Conservation (phyloP, 2,797 vertebrate genomes). For the Esox masquinongy region DNA sequence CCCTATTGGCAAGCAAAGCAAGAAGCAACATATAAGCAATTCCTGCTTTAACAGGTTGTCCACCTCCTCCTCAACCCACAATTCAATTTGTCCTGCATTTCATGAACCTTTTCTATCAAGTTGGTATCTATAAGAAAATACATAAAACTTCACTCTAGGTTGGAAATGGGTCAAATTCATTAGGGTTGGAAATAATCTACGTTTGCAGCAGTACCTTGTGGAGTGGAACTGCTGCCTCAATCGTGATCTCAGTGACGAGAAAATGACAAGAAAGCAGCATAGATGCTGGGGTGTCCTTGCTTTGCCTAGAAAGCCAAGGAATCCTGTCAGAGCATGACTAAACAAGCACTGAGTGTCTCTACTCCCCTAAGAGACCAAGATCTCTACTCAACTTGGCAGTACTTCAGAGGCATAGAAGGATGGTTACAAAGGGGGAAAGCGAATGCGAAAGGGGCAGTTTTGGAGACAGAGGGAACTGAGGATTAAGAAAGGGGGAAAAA, state of each 20-base stretch:
- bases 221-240: background rate
- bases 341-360: constrained; percentile 10
- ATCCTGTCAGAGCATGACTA: constrained; percentile 25
- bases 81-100: too few relatives aligned
- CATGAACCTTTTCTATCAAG: too few relatives aligned
- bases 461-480: background rate
- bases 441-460: background rate
- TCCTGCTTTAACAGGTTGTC: too few relatives aligned
- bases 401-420: background rate
- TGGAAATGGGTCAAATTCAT: too few relatives aligned
- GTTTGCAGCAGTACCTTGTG: background rate
- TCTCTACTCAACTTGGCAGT: constrained; percentile 1
- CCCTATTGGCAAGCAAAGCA: too few relatives aligned
- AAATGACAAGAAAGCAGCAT: background rate
- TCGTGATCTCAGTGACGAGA: background rate
- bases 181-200: background rate
- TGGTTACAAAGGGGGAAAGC: background rate
- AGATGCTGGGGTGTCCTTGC: background rate
- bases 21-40: too few relatives aligned
- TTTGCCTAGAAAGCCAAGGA: background rate
- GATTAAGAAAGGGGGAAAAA: background rate
- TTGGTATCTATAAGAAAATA: too few relatives aligned
- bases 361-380: background rate
- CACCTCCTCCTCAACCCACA: too few relatives aligned
- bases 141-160: too few relatives aligned